Base-by-base conservation (phyloP, 2,888 invertebrate genomes). In the Ophion slaviceki region DNA sequence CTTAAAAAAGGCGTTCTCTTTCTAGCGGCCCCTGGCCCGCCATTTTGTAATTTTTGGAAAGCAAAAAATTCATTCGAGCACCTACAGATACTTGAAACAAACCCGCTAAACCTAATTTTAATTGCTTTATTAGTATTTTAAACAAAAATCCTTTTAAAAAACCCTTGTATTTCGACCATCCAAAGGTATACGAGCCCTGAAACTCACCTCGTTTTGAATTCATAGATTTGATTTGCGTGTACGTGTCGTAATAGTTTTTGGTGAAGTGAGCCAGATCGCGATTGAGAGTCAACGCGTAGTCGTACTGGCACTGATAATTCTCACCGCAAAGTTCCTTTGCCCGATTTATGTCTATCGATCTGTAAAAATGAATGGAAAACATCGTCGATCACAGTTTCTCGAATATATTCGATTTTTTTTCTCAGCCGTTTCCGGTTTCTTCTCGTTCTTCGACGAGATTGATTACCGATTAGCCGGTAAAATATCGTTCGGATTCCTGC, bases 191-290 rank as follows among this genome's bases (percentile, higher is more conserved):
- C 14, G 14, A 1, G 1, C 4, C 6, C 6, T 11, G 8, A 32
- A 17, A 47, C 92, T 92, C 88, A 95, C 95, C 92, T 91, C 93
- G 92, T 70, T 92, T 92, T 7, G 93, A 90, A 82, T 94, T 94
- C 0, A 90, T 93, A 72, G 92, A 93, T 90, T 92, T 95, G 91
- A 94, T 95, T 89, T 94, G 93, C 2, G 94, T 95, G 80, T 95
- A 95, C 17, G 95, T 95, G 87, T 97, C 95, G 90, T 97, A 96
- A 92, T 98, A 98, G 91, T 97, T 97, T 92, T 97, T 97, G 0
- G 98, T 97, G 90, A 97, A 97, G 91, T 97, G 97, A 0, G 98
- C 98, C 95, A 98, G 95, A 89, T 98, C 98, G 87, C 97, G 95
- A 93, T 97, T 97, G 2, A 98, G 94, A 0, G 97, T 97, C 95